Percentiles rank a stretch among this genome's conserved stretches.
These are phyloP conservation scores for Syrphus vitripennis DNA, from an alignment of 2,888 invertebrate species.

Conservation along the genomic window DNA sequence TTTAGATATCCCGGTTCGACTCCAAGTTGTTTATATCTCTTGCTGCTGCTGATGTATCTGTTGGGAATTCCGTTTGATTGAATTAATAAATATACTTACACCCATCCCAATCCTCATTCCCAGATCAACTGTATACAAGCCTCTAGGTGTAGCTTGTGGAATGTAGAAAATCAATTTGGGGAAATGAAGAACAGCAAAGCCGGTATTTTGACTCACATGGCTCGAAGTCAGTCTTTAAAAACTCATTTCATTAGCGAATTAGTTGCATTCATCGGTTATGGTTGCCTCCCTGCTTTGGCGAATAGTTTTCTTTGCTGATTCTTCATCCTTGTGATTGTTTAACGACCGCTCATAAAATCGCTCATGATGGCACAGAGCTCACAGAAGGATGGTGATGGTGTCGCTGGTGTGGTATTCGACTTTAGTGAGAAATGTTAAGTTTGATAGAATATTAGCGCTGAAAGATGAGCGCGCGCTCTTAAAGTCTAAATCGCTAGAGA, in stretches of 20 bases:
- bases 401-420: not conserved
- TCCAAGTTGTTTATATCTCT: constrained; percentile 10
- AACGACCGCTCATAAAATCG: constrained; percentile 63
- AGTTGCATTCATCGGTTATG: constrained; percentile 66
- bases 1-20: constrained; percentile 47
- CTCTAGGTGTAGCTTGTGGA: constrained; percentile 15
- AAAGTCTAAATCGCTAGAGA: constrained; percentile 16
- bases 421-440: constrained; percentile 21
- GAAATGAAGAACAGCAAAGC: not conserved
- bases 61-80: constrained; percentile 64
- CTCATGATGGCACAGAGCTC: too few relatives aligned
- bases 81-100: constrained; percentile 67
- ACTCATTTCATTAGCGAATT: constrained; percentile 70
- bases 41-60: constrained; percentile 55
- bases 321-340: constrained; percentile 42
- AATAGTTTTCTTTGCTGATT: constrained; percentile 10
- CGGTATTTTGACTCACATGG: not conserved
- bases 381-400: not conserved
- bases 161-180: constrained; percentile 70
- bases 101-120: not conserved
- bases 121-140: not conserved
- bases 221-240: constrained; percentile 54
- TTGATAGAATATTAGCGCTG: constrained; percentile 55
- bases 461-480: not conserved
- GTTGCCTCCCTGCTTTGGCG: not conserved